Evolutionary conservation across 2,797 vertebrate species (phyloP).

Genomic region (Heteromormyrus szaboi): DNA sequence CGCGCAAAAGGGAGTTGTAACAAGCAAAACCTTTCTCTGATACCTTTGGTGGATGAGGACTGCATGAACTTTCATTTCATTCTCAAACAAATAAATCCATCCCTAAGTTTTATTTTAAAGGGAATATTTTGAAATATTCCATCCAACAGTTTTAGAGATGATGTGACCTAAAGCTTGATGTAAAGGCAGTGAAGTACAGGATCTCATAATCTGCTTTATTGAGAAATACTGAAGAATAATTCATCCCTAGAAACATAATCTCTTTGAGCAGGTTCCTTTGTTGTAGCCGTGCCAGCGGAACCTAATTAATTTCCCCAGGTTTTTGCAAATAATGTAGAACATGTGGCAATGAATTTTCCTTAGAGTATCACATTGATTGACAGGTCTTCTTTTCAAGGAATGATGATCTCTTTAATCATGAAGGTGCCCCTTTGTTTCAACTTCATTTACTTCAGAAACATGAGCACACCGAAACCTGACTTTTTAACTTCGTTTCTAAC

Average conservation of each 20-base stretch:
- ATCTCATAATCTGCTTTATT: constrained; percentile 64
- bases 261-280: constrained; percentile 68
- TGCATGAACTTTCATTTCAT: neutral
- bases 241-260: constrained; percentile 56
- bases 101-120: neutral
- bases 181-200: neutral
- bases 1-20: neutral
- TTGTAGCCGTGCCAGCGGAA: constrained; percentile 65
- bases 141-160: neutral
- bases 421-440: constrained; percentile 53
- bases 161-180: neutral
- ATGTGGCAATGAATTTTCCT: constrained; percentile 63
- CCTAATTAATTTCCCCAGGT: constrained; percentile 65
- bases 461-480: constrained; percentile 28
- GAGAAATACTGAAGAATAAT: constrained; percentile 65
- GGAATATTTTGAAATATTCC: neutral
- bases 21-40: neutral
- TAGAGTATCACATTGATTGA: constrained; percentile 56
- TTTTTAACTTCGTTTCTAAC: constrained; percentile 31
- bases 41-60: neutral
- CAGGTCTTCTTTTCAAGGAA: constrained; percentile 59
- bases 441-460: constrained; percentile 35
- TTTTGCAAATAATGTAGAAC: constrained; percentile 64
- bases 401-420: constrained; percentile 58
- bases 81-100: neutral